These are phyloP conservation scores for Sebastes alutus DNA, from an alignment of 2,797 vertebrate species.

Conservation along the genomic window DNA sequence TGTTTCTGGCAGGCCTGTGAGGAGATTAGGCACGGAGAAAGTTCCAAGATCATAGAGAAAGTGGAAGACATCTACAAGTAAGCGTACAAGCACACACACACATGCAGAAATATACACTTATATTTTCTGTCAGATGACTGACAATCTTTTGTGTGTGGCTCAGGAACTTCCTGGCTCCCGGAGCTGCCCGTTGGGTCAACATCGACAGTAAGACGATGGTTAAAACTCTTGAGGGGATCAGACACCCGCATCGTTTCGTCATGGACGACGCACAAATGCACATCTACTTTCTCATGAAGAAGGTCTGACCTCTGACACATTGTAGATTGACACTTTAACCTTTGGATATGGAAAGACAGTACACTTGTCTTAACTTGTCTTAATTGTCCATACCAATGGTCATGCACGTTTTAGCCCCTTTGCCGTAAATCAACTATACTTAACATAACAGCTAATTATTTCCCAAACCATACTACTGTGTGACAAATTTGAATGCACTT, in stretches of 20 bases:
- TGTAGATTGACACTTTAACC: not conserved
- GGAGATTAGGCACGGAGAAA: slow-evolving; percentile 89
- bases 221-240: slow-evolving; percentile 87
- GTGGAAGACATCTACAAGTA: slow-evolving; percentile 91
- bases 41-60: slow-evolving; percentile 82
- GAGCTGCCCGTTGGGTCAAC: slow-evolving; percentile 93
- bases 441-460: not conserved
- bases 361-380: not conserved
- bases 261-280: slow-evolving; percentile 94
- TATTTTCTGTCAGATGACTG: not conserved
- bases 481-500: not conserved
- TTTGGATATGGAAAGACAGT: not conserved
- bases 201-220: slow-evolving; percentile 97
- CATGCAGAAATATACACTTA: not conserved
- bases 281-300: slow-evolving; percentile 98
- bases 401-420: not conserved
- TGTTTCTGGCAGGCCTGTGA: slow-evolving; percentile 95
- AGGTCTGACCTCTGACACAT: slow-evolving; percentile 78
- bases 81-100: slow-evolving; percentile 34
- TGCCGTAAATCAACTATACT: not conserved
- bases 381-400: not conserved
- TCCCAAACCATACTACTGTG: not conserved
- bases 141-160: not conserved
- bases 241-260: slow-evolving; percentile 88
- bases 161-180: slow-evolving; percentile 87